phyloP scores from a whole-genome alignment of 2,797 vertebrate genomes.

The Coluber constrictor region DNA sequence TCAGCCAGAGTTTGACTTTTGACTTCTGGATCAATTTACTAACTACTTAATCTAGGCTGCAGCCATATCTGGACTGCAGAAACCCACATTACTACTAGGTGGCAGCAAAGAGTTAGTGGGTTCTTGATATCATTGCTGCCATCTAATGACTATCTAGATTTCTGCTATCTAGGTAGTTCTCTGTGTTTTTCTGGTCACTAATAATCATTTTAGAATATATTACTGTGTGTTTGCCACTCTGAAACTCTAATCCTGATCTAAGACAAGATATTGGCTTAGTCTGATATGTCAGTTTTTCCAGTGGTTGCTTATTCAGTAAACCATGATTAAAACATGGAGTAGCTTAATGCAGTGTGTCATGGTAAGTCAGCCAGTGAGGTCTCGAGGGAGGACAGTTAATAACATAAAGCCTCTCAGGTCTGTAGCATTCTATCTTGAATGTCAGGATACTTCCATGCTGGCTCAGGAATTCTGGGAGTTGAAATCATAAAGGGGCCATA shows the following conservation, averaged over 20 bases:
- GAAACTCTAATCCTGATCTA: neutral
- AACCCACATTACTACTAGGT: neutral
- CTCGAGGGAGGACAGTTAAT: neutral
- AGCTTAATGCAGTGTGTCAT: neutral
- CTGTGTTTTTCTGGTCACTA: neutral
- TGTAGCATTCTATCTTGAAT: neutral
- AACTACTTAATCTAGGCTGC: neutral
- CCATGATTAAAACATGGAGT: neutral
- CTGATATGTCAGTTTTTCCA: neutral
- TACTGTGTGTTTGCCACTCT: neutral
- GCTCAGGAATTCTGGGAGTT: too few species aligned
- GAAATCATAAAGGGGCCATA: neutral
- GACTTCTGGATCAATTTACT: neutral
- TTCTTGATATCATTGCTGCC: neutral
- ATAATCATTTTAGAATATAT: neutral
- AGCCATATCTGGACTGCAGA: neutral
- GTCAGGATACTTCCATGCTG: neutral
- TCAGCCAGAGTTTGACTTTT: neutral
- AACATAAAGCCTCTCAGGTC: neutral
- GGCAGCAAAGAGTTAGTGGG: neutral
- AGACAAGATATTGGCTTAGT: neutral
- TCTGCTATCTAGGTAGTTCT: neutral
- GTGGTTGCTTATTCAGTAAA: neutral
- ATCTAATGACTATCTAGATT: neutral
- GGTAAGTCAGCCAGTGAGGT: neutral